Base-by-base conservation (phyloP, 2,797 vertebrate genomes). In the Anniella stebbinsi region DNA sequence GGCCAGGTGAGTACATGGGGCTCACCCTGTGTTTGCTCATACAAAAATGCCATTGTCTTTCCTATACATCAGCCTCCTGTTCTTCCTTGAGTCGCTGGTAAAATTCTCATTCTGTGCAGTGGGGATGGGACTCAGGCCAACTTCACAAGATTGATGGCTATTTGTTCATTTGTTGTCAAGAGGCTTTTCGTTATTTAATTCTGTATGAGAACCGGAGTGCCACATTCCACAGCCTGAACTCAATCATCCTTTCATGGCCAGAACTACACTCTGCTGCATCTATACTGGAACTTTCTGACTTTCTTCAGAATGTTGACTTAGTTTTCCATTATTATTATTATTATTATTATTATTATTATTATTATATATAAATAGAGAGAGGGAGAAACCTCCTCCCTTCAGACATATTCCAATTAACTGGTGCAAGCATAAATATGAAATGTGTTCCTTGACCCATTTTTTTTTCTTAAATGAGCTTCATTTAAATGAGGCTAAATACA, bases 161-260 rank as follows among this genome's bases (percentile, higher is more conserved):
- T 72, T 89, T 57, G 76, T 94, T 87, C 90, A 87, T 93, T 87
- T 70, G 72, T 38, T 63, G 41, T 86, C 88, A 93, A 90, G 88
- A n/a, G 21, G 78, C 17, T 90, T 95, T 93, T 93, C 38, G 57
- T 82, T 57, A 75, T 86, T 69, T 51, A 67, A 76, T 83, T 90
- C 73, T 87, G 33, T 5, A 38, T 54, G 88, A 66, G 80, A 88
- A 81, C 88, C 91, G 33, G 88, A 94, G 66, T 84, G 13, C 84
- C 88, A 28, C 18, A 51, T 63, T 77, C 77, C 36, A 38, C 23
- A 67, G 45, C n/a, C n/a, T 76, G 78, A 1, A 30, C 51, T 87
- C 86, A 90, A 90, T 86, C 85, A 6, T 85, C 89, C 75, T 90
- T 96, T 94, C 91, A 94, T 18, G 89, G 70, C n/a, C 30, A 48